Conservation (phyloP, 2,888 invertebrate genomes). For the Dynastes tityus region DNA sequence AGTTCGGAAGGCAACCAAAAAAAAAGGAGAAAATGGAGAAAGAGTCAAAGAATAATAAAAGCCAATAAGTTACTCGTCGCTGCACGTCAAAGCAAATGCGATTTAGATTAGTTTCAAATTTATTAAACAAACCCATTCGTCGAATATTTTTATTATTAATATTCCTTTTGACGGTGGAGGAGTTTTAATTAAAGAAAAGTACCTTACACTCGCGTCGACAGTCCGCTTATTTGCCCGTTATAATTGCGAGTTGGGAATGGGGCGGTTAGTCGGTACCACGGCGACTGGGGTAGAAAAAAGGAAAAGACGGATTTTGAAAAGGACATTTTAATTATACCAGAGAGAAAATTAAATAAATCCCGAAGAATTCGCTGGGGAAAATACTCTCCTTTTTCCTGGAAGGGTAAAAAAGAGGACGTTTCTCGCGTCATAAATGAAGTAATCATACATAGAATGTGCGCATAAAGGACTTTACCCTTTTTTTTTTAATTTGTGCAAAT, state of each 20-base stretch:
- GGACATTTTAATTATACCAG: constrained; percentile 42
- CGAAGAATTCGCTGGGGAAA: constrained; percentile 20
- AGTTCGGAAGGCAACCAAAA: constrained; percentile 32
- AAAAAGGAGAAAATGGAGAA: constrained; percentile 42
- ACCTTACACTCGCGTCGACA: constrained; percentile 35
- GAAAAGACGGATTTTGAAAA: constrained; percentile 33
- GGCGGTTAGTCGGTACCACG: background rate
- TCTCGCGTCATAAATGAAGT: constrained; percentile 6
- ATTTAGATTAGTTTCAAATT: constrained; percentile 62
- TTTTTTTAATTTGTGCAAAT: background rate
- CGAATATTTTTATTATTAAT: constrained; percentile 57
- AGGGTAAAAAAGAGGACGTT: constrained; percentile 15
- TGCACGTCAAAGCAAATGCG: constrained; percentile 62
- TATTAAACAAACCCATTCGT: constrained; percentile 60
- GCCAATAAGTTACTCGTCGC: constrained; percentile 60
- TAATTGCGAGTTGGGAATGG: constrained; percentile 29
- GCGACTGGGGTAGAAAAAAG: background rate
- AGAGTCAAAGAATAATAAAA: constrained; percentile 60
- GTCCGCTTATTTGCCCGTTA: constrained; percentile 23
- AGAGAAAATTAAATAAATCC: constrained; percentile 46
- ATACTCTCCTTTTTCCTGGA: constrained; percentile 1
- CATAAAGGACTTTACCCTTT: background rate
- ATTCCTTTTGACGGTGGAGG: constrained; percentile 39
- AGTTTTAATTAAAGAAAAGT: constrained; percentile 48
- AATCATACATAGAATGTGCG: constrained; percentile 3